phyloP scores from a whole-genome alignment of 2,113 vertebrate genomes.

The Lycaon pictus region DNA sequence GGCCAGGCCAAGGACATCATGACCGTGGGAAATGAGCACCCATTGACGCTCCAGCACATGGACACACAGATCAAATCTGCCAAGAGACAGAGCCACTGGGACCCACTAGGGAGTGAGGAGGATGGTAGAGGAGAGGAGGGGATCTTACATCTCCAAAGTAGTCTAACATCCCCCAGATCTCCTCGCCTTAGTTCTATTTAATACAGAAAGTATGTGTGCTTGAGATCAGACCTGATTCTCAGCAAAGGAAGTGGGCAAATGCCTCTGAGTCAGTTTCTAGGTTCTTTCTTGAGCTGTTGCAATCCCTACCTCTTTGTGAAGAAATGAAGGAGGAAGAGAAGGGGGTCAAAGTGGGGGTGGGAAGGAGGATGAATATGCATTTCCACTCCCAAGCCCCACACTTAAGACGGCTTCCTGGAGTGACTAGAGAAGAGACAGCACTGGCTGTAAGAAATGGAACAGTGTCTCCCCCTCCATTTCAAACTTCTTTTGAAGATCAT shows the following conservation, averaged over 20 bases:
- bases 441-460: not conserved
- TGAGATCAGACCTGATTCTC: not conserved
- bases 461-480: not conserved
- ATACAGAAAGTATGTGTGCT: not conserved
- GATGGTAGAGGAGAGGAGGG: not conserved
- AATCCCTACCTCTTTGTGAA: not conserved
- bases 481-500: not conserved
- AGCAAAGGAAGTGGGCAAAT: not conserved
- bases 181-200: not conserved
- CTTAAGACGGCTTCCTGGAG: not conserved
- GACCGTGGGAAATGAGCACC: slow-evolving; percentile 40
- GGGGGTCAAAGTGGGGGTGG: not conserved
- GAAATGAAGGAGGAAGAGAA: not conserved
- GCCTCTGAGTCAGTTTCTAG: not conserved
- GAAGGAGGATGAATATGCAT: not conserved
- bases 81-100: slow-evolving; percentile 33
- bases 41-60: slow-evolving; percentile 54
- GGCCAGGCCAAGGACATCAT: slow-evolving; percentile 54
- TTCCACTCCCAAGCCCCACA: not conserved
- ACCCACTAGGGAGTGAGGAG: not conserved
- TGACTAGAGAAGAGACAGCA: not conserved
- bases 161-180: not conserved
- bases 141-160: not conserved
- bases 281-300: not conserved
- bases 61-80: slow-evolving; percentile 71